Evolutionary conservation across 2,797 vertebrate species (phyloP).

Genomic region (Valencia hispanica): DNA sequence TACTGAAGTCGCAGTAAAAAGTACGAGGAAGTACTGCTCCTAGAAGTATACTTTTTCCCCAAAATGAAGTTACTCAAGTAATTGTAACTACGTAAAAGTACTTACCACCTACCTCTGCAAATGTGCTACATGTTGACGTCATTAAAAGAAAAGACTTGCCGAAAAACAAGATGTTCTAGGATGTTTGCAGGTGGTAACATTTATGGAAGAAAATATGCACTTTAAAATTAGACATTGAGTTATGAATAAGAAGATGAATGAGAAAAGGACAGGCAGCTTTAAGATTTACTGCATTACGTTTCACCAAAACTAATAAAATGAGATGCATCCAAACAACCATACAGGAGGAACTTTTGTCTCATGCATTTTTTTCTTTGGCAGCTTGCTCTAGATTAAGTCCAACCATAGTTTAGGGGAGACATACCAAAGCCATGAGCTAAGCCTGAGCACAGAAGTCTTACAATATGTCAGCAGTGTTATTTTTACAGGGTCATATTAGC

Average conservation of each 20-base stretch:
- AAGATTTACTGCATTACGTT: neutral
- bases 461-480: constrained; percentile 79
- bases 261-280: neutral
- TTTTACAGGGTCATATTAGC: constrained; percentile 78
- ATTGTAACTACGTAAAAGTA: neutral
- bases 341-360: constrained; percentile 42
- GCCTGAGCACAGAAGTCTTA: constrained; percentile 65
- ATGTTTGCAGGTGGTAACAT: neutral
- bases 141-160: neutral
- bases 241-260: constrained; percentile 3
- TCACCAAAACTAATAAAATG: constrained; percentile 3
- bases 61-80: neutral
- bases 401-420: constrained; percentile 71
- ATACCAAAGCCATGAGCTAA: constrained; percentile 82
- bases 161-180: neutral
- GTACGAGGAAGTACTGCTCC: neutral
- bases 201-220: neutral
- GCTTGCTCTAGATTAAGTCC: constrained; percentile 61
- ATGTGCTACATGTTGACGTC: neutral
- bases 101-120: neutral
- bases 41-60: neutral
- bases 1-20: neutral
- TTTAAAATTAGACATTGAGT: neutral
- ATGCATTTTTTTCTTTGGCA: constrained; percentile 63
- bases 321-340: constrained; percentile 36